Evolutionary conservation across 2,797 vertebrate genomes (phyloP).

Genomic region (Gymnoscopelus braueri): DNA sequence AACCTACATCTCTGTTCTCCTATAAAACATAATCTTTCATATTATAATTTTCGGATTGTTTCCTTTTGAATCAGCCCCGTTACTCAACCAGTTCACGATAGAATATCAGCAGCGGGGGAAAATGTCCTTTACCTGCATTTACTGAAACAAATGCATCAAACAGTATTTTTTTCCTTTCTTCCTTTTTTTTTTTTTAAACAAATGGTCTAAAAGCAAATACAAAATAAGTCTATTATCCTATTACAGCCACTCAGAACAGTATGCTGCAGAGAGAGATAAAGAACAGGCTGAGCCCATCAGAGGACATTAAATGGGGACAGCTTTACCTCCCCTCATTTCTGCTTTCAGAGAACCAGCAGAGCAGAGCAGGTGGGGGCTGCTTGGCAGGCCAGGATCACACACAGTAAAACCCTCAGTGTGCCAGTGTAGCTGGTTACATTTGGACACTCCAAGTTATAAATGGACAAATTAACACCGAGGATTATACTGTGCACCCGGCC

Average conservation of each 20-base stretch:
- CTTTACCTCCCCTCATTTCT: conserved; percentile 49
- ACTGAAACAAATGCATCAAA: conserved; percentile 68
- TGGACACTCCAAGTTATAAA: too few relatives aligned
- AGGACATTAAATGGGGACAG: conserved; percentile 74
- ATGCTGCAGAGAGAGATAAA: conserved; percentile 71
- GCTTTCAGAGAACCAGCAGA: conserved; percentile 53
- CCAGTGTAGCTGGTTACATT: too few relatives aligned
- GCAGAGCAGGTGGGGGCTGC: conserved; percentile 33
- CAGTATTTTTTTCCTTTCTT: conserved; percentile 21
- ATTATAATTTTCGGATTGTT: conserved; percentile 35
- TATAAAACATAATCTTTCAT: conserved; percentile 34
- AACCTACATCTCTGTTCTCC: not conserved
- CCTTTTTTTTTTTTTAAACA: conserved; percentile 50
- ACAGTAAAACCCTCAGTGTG: too few relatives aligned
- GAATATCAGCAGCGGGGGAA: conserved; percentile 33
- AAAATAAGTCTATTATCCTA: conserved; percentile 77
- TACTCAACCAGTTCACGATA: conserved; percentile 32
- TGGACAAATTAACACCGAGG: too few relatives aligned
- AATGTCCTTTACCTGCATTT: conserved; percentile 59
- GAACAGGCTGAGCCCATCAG: conserved; percentile 71
- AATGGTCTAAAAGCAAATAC: conserved; percentile 74
- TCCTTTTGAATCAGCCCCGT: conserved; percentile 32
- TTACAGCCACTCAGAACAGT: conserved; percentile 71
- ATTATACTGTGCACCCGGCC: conserved; percentile 27
- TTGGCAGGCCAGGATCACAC: conserved; percentile 51